Conservation (phyloP, 2,888 invertebrate species). For the Brenthis daphne region DNA sequence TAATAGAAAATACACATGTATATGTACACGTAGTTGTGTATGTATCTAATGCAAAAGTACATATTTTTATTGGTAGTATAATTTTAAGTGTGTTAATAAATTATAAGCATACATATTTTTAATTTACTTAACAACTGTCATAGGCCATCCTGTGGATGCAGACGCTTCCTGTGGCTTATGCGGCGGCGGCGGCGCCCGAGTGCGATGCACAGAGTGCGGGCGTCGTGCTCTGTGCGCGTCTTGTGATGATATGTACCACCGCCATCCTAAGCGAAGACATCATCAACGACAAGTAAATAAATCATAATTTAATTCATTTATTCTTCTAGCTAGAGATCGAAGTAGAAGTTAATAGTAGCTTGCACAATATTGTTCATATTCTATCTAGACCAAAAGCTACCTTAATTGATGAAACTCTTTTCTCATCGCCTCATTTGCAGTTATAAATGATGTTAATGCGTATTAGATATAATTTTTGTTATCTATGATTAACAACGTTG, state of each 20-base stretch:
- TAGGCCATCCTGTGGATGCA: conserved; percentile 78
- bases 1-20: too few species aligned
- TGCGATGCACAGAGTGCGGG: conserved; percentile 91
- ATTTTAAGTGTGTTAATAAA: too few species aligned
- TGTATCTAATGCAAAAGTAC: too few species aligned
- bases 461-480: not conserved
- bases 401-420: too few species aligned
- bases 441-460: too few species aligned
- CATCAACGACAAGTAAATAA: conserved; percentile 88
- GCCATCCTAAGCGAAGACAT: conserved; percentile 92
- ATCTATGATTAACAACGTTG: conserved; percentile 14
- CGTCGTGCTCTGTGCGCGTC: conserved; percentile 93
- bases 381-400: too few species aligned
- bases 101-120: too few species aligned
- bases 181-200: conserved; percentile 90
- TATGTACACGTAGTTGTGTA: too few species aligned
- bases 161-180: conserved; percentile 90
- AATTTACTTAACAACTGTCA: not conserved
- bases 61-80: too few species aligned
- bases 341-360: not conserved
- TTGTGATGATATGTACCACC: conserved; percentile 97
- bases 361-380: too few species aligned
- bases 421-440: too few species aligned
- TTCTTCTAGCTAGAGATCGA: not conserved
- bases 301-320: not conserved